Evolutionary conservation across 2,888 invertebrate genomes (phyloP).

Genomic region (Campoplex nolae): DNA sequence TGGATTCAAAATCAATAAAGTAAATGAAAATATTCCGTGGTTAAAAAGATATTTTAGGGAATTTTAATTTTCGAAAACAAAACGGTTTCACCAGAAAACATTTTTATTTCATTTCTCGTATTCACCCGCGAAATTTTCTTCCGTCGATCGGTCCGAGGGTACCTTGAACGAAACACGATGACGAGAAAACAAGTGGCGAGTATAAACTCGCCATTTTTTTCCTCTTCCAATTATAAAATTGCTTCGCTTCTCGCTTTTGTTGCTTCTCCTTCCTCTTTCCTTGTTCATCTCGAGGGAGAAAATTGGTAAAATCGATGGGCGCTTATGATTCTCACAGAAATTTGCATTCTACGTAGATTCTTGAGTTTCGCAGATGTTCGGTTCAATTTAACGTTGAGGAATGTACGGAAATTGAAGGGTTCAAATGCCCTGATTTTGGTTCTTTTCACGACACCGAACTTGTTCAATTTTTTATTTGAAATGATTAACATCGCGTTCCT

Average conservation of each 20-base stretch:
- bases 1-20: neutral
- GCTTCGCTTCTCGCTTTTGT: slow-evolving; percentile 6
- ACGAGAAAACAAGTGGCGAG: neutral
- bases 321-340: neutral
- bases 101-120: neutral
- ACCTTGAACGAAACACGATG: neutral
- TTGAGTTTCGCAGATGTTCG: neutral
- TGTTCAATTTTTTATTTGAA: neutral
- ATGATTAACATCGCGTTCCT: neutral
- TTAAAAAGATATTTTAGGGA: neutral
- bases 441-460: neutral
- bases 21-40: neutral
- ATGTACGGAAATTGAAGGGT: slow-evolving; percentile 35
- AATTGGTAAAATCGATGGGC: slow-evolving; percentile 31
- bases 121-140: neutral
- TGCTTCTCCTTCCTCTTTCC: neutral
- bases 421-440: slow-evolving; percentile 13
- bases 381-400: slow-evolving; percentile 16
- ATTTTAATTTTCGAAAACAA: neutral
- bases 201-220: too few species aligned
- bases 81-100: neutral
- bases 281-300: neutral
- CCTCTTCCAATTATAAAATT: neutral
- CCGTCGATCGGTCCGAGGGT: neutral
- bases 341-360: neutral